Evolutionary conservation across 2,797 vertebrate genomes (phyloP).

Genomic region (Eupleurogrammus muticus): DNA sequence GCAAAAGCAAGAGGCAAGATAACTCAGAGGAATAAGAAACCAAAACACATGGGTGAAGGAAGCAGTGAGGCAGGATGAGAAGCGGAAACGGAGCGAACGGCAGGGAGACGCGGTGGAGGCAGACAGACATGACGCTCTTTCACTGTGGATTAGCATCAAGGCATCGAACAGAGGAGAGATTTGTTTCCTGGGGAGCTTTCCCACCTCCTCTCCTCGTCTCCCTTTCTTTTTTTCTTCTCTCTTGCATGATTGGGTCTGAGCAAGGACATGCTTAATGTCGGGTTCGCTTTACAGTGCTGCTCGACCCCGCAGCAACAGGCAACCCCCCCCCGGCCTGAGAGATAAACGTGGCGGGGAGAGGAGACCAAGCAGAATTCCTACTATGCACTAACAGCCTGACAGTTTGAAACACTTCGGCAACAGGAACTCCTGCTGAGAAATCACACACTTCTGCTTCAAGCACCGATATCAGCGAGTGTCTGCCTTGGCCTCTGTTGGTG

Average conservation of each 20-base stretch:
- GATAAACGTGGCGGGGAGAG: constrained; percentile 9
- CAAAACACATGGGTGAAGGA: constrained; percentile 11
- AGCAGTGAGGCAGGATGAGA: constrained; percentile 40
- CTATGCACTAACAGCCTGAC: neutral
- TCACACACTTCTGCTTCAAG: constrained; percentile 23
- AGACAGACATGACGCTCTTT: constrained; percentile 70
- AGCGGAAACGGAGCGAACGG: constrained; percentile 24
- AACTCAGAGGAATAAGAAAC: constrained; percentile 3
- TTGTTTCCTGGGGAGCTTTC: constrained; percentile 70
- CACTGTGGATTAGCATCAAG: constrained; percentile 76
- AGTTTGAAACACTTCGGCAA: constrained; percentile 3
- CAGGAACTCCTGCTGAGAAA: constrained; percentile 26
- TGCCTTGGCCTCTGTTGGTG: constrained; percentile 49
- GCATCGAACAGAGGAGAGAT: constrained; percentile 65
- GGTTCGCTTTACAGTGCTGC: constrained; percentile 22
- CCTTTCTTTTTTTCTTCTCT: neutral
- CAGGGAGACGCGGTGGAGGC: constrained; percentile 47
- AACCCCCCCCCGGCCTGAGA: neutral
- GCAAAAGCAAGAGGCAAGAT: neutral
- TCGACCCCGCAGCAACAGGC: constrained; percentile 49
- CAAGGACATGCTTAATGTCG: constrained; percentile 55
- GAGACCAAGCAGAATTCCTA: constrained; percentile 16
- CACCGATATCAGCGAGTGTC: constrained; percentile 23
- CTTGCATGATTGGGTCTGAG: constrained; percentile 50
- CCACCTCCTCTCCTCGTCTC: constrained; percentile 24